phyloP scores from a whole-genome alignment of 2,888 invertebrate genomes.

The Platycheirus albimanus region DNA sequence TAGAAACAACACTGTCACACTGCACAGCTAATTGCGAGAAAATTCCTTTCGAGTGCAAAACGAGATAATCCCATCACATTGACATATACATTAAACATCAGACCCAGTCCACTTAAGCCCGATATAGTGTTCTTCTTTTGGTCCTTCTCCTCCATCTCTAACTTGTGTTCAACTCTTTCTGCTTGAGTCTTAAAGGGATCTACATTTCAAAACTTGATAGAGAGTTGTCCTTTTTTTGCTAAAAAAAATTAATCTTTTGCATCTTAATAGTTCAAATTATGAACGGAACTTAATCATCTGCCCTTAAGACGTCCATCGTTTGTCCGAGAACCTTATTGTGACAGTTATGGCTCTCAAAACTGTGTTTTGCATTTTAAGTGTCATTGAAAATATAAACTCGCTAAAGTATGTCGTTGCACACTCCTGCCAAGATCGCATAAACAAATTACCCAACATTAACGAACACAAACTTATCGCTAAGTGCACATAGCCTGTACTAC shows the following conservation, averaged over 20 bases:
- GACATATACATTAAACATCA: slow-evolving; percentile 54
- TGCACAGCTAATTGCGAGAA: slow-evolving; percentile 48
- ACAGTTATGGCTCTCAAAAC: slow-evolving; percentile 62
- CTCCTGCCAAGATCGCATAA: slow-evolving; percentile 51
- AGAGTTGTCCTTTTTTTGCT: background rate
- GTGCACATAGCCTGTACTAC: slow-evolving; percentile 62
- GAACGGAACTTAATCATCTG: slow-evolving; percentile 55
- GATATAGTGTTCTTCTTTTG: background rate
- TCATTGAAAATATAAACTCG: slow-evolving; percentile 54
- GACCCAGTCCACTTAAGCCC: slow-evolving; percentile 24
- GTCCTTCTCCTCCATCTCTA: background rate
- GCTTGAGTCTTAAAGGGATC: slow-evolving; percentile 29
- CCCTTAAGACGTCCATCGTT: slow-evolving; percentile 13
- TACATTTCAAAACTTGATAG: slow-evolving; percentile 12
- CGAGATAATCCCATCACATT: slow-evolving; percentile 50
- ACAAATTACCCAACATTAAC: slow-evolving; percentile 74
- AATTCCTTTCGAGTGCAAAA: slow-evolving; percentile 32
- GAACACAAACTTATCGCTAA: slow-evolving; percentile 71
- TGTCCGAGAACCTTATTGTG: slow-evolving; percentile 49
- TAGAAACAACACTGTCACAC: background rate
- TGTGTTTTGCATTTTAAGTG: slow-evolving; percentile 73
- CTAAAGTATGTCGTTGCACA: slow-evolving; percentile 24
- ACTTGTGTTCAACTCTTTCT: background rate
- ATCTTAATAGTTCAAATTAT: slow-evolving; percentile 64
- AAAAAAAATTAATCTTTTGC: slow-evolving; percentile 48